Percentiles rank a stretch among this genome's conserved stretches.
Conservation (phyloP, 2,113 vertebrate species). For the Oxyruncus cristatus region DNA sequence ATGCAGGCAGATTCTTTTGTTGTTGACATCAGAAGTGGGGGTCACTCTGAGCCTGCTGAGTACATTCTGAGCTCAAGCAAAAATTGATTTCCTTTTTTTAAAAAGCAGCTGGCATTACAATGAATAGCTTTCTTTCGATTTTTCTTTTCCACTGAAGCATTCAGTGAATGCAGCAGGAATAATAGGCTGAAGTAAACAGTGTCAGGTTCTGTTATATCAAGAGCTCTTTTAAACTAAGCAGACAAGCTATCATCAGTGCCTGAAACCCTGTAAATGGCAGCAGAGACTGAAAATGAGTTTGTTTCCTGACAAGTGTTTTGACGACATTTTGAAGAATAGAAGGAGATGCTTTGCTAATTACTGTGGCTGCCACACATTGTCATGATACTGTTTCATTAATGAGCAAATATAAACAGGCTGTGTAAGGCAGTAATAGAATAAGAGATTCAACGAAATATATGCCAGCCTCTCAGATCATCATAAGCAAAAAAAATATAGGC, state of each 20-base stretch:
- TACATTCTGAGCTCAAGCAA: slow-evolving; percentile 76
- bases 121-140: slow-evolving; percentile 82
- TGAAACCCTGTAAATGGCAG: slow-evolving; percentile 76
- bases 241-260: slow-evolving; percentile 81
- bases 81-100: slow-evolving; percentile 83
- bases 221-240: slow-evolving; percentile 80
- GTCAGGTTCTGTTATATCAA: slow-evolving; percentile 84
- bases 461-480: not conserved
- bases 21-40: slow-evolving; percentile 75
- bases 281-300: slow-evolving; percentile 78
- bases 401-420: slow-evolving; percentile 73
- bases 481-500: not conserved
- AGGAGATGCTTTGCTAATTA: slow-evolving; percentile 78
- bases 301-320: slow-evolving; percentile 81
- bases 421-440: slow-evolving; percentile 68
- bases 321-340: slow-evolving; percentile 79
- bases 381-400: slow-evolving; percentile 76
- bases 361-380: slow-evolving; percentile 67
- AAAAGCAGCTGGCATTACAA: slow-evolving; percentile 82
- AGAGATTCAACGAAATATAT: slow-evolving; percentile 10
- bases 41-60: slow-evolving; percentile 69
- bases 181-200: slow-evolving; percentile 85
- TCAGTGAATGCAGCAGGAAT: slow-evolving; percentile 79
- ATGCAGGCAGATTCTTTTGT: slow-evolving; percentile 72
- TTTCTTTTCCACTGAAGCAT: slow-evolving; percentile 81